Percentiles rank a stretch among this genome's conserved stretches.
Evolutionary conservation across 1,140 invertebrate species (phyloP).

Genomic region (Atta texana): DNA sequence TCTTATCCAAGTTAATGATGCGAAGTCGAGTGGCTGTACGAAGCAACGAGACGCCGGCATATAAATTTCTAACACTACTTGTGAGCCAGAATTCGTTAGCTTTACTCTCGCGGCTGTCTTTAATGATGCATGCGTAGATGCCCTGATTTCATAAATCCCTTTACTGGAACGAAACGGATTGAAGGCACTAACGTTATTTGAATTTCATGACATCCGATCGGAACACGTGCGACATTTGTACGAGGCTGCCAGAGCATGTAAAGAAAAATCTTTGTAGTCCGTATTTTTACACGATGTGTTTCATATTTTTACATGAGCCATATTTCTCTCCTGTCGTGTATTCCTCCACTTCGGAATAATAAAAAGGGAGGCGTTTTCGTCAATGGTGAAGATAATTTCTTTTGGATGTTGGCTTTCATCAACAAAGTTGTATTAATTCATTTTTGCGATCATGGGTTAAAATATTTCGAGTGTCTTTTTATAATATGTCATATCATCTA

Average conservation of each 20-base stretch:
- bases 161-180: slow-evolving; percentile 1
- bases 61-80: slow-evolving; percentile 48
- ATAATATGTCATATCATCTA: too few relatives aligned
- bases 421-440: too few relatives aligned
- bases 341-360: background rate
- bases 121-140: slow-evolving; percentile 47
- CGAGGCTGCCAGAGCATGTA: background rate
- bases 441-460: too few relatives aligned
- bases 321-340: background rate
- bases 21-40: background rate
- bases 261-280: background rate
- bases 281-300: background rate
- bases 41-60: slow-evolving; percentile 3
- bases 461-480: too few relatives aligned
- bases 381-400: background rate
- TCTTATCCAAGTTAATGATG: slow-evolving; percentile 31
- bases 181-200: slow-evolving; percentile 27
- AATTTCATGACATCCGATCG: slow-evolving; percentile 26
- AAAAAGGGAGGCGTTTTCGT: background rate
- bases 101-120: slow-evolving; percentile 13
- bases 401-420: background rate
- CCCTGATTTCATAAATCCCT: slow-evolving; percentile 41
- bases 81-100: slow-evolving; percentile 32
- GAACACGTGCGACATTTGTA: background rate
- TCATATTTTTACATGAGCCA: slow-evolving; percentile 1